These are phyloP conservation scores for Apaloderma vittatum DNA, from an alignment of 2,113 vertebrate genomes.

Conservation along the genomic window DNA sequence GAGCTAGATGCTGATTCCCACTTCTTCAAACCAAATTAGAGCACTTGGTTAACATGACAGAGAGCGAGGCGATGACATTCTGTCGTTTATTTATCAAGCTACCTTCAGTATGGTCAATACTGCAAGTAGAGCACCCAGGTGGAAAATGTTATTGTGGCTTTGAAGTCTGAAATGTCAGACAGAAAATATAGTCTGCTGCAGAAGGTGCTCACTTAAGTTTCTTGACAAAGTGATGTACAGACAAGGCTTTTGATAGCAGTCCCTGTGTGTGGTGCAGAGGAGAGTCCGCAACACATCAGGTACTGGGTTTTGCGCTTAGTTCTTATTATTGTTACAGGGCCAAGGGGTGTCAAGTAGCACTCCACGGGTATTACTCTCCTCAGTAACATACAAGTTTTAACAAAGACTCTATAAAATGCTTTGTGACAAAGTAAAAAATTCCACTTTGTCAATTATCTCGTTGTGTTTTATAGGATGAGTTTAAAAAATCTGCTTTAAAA, in stretches of 20 bases:
- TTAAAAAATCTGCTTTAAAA: background rate
- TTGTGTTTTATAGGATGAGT: background rate
- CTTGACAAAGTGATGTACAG: background rate
- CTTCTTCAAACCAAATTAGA: background rate
- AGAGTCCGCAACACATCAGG: background rate
- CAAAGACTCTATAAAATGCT: background rate
- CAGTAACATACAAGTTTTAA: background rate
- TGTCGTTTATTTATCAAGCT: background rate
- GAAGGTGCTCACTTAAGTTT: background rate
- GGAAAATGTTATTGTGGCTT: background rate
- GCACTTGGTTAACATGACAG: background rate
- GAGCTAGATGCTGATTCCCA: background rate
- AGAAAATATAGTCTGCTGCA: background rate
- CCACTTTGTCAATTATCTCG: background rate
- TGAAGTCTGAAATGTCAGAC: background rate
- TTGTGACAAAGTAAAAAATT: background rate
- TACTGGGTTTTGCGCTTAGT: background rate
- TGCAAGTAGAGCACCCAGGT: background rate
- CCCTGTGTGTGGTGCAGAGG: rapidly evolving
- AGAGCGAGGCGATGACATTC: background rate
- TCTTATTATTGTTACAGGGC: background rate
- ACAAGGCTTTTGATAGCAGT: background rate
- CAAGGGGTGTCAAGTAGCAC: background rate
- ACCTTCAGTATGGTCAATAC: background rate
- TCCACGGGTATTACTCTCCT: background rate